phyloP scores from a whole-genome alignment of 1,140 invertebrate species.

The Pentalonia nigronervosa region DNA sequence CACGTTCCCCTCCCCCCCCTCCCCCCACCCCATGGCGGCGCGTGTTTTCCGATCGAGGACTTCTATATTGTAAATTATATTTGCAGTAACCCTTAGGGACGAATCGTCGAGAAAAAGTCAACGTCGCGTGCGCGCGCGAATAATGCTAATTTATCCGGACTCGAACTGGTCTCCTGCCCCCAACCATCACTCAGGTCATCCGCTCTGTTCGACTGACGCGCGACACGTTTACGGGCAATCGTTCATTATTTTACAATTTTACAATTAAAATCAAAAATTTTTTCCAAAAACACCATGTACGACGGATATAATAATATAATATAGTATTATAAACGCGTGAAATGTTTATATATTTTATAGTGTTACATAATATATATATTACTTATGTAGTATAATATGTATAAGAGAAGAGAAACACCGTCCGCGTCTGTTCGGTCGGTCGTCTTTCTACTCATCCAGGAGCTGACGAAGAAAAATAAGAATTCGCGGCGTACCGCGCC shows the following conservation, averaged over 20 bases:
- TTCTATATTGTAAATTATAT: not conserved
- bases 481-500: not conserved
- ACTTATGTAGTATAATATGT: not conserved
- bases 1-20: not conserved
- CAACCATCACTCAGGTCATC: too few relatives aligned
- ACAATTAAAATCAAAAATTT: not conserved
- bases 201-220: not conserved
- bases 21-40: too few relatives aligned
- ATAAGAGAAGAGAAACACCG: constrained; percentile 1
- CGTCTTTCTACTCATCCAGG: not conserved
- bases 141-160: not conserved
- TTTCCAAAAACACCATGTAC: not conserved
- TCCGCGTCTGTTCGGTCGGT: not conserved
- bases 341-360: not conserved
- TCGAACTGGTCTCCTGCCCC: not conserved
- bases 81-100: not conserved
- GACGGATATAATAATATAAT: not conserved
- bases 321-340: not conserved
- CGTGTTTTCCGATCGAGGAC: not conserved
- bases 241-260: not conserved
- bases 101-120: not conserved
- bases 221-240: not conserved
- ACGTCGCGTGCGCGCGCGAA: not conserved
- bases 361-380: not conserved
- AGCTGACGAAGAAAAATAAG: not conserved